Evolutionary conservation across 2,113 vertebrate genomes (phyloP), one percentile per base, ranked within the genome.

Genomic region (Nanger granti): DNA sequence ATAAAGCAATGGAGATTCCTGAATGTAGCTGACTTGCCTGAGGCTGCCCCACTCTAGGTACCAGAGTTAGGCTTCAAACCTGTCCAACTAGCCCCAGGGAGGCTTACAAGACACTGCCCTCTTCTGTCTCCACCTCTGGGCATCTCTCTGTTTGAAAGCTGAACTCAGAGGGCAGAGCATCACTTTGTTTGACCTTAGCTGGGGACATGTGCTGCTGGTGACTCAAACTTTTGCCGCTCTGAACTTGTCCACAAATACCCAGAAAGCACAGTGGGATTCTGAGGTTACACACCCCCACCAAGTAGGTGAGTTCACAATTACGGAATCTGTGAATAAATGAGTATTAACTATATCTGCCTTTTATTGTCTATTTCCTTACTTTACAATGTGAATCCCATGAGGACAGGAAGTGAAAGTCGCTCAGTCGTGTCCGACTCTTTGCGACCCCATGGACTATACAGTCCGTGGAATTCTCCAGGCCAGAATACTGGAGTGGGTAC

Each of bases 201-300:
- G 34, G 22, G 28, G 76, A 73, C 14, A 28, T 0, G 0, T 7
- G 4, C 44, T 54, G 4, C 7, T 0, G 60, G 44, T 54, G 8
- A 41, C 79, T 34, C 44, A 28, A 15, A 29, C 5, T n/a, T 37
- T 28, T 17, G 29, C 64, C 6, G 0, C n/a, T 62, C 64, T 54
- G 79, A 4, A 2, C 62, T 47, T 4, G n/a, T 55, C 47, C 1
- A 0, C 1, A 2, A 83, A 55, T 18, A 22, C 54, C 4, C 2
- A 13, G 59, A 29, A 47, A 24, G 55, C 7, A 0, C 29, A 4
- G 6, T 2, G 5, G 7, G 29, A 66, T 60, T 60, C 57, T 22
- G 37, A 31, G 49, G 11, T 47, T 64, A 6, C 49, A 24, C 11
- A 6, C 34, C 34, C 3, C 10, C 31, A 34, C 18, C 82, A 55